Percentiles rank a stretch among this genome's conserved stretches.
Conservation (phyloP, 2,113 vertebrate genomes). For the Uria lomvia region DNA sequence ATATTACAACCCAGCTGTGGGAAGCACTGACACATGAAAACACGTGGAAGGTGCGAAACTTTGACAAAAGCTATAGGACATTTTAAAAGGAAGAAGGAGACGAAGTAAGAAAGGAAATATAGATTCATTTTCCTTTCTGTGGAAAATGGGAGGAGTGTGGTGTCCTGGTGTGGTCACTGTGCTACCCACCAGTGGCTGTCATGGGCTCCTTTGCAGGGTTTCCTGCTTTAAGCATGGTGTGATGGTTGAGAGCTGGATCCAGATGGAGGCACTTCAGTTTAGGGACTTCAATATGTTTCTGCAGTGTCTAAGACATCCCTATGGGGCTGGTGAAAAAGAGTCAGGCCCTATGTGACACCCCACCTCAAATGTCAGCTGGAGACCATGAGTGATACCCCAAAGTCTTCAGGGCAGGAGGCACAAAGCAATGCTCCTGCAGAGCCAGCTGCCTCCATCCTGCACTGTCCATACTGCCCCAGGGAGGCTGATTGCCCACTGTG, state of each 20-base stretch:
- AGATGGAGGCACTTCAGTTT: background rate
- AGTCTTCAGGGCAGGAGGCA: background rate
- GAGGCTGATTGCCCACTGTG: rapidly evolving
- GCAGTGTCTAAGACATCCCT: background rate
- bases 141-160: background rate
- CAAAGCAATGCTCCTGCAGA: background rate
- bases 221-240: rapidly evolving
- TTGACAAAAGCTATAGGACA: background rate
- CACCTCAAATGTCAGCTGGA: background rate
- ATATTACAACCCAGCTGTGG: background rate
- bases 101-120: background rate
- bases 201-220: background rate
- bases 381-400: background rate
- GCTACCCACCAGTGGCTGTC: background rate
- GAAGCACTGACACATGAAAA: background rate
- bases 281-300: background rate
- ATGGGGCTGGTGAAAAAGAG: background rate
- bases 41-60: background rate
- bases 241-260: background rate
- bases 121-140: background rate
- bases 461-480: rapidly evolving
- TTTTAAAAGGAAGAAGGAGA: background rate
- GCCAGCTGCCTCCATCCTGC: background rate
- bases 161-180: background rate
- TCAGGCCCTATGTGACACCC: rapidly evolving